phyloP scores from a whole-genome alignment of 2,113 vertebrate species.

The Tachysurus fulvidraco region DNA sequence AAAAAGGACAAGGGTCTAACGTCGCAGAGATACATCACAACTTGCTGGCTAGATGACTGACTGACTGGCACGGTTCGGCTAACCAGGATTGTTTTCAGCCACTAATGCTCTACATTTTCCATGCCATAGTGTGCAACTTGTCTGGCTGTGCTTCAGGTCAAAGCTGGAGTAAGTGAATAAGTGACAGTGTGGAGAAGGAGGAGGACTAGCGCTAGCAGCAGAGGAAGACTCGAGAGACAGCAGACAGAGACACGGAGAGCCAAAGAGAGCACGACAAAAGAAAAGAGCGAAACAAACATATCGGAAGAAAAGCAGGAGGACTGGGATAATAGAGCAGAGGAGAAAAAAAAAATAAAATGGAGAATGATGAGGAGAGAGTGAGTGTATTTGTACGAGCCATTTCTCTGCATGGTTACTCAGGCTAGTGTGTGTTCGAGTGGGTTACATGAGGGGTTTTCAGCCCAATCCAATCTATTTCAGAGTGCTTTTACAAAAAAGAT shows the following conservation, averaged over 20 bases:
- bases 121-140: not conserved
- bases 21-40: not conserved
- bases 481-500: conserved; percentile 38
- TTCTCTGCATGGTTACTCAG: conserved; percentile 31
- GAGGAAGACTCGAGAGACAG: not conserved
- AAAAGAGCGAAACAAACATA: not conserved
- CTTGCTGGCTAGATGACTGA: conserved; percentile 1
- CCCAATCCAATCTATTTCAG: conserved; percentile 15
- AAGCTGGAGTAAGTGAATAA: conserved; percentile 8
- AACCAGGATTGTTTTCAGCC: not conserved
- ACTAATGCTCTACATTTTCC: not conserved
- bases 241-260: not conserved
- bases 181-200: not conserved
- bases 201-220: not conserved
- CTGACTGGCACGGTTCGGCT: not conserved
- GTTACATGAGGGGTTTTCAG: conserved; percentile 24
- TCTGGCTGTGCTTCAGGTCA: not conserved
- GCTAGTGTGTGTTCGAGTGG: conserved; percentile 26
- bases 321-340: not conserved
- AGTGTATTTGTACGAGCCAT: conserved; percentile 36
- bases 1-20: not conserved
- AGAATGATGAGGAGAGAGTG: conserved; percentile 1
- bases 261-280: not conserved
- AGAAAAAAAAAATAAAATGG: not conserved
- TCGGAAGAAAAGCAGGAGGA: not conserved